A percentile compares a stretch with the other conserved stretches of the same genome.
These are phyloP conservation scores for Scomber colias DNA, from an alignment of 2,113 vertebrate species.

Conservation along the genomic window DNA sequence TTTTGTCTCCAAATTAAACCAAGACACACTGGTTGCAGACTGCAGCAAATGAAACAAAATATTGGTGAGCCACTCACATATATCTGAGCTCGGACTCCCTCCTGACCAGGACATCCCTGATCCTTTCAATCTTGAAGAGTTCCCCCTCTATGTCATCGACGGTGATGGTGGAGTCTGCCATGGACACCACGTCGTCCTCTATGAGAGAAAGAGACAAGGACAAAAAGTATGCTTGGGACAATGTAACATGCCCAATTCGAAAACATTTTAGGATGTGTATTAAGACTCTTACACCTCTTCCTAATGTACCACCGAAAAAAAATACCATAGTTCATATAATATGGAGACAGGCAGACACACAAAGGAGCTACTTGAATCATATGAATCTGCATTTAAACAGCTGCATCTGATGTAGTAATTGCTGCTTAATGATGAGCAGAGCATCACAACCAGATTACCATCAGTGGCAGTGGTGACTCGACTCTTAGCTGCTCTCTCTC, in stretches of 20 bases:
- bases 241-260: not conserved
- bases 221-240: not conserved
- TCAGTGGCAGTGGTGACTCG: slow-evolving; percentile 35
- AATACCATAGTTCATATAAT: too few species aligned
- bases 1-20: too few species aligned
- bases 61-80: slow-evolving; percentile 84
- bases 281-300: not conserved
- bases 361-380: not conserved
- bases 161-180: slow-evolving; percentile 90
- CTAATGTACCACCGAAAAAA: too few species aligned
- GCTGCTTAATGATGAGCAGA: slow-evolving; percentile 37
- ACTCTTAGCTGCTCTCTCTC: not conserved
- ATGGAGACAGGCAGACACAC: not conserved
- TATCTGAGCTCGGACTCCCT: slow-evolving; percentile 92
- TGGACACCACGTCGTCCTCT: slow-evolving; percentile 89
- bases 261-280: not conserved
- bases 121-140: slow-evolving; percentile 89
- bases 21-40: too few species aligned
- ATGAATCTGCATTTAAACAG: slow-evolving; percentile 54
- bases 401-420: slow-evolving; percentile 50
- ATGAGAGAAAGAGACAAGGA: slow-evolving; percentile 16
- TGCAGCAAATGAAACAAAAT: not conserved
- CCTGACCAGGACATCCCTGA: slow-evolving; percentile 89
- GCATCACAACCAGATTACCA: slow-evolving; percentile 45
- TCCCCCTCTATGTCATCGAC: slow-evolving; percentile 90